Conservation (phyloP, 2,888 invertebrate genomes). For the Spilosoma lubricipeda region DNA sequence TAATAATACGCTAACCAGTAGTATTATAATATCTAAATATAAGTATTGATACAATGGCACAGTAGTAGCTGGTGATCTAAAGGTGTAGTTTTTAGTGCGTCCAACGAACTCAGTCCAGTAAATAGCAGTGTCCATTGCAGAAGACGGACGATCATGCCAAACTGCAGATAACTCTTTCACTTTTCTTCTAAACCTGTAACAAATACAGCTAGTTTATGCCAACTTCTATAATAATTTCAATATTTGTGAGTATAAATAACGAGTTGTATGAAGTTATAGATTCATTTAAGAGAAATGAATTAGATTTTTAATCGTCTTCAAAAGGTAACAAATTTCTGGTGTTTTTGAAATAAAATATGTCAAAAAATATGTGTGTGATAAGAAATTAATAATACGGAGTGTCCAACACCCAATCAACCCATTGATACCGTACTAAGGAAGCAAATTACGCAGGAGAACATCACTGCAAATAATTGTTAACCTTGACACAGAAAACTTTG, state of each 20-base stretch:
- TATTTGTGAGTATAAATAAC: neutral
- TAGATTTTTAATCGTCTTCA: no score
- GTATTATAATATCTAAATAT: conserved; percentile 67
- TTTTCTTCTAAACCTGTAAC: conserved; percentile 69
- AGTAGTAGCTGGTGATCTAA: conserved; percentile 77
- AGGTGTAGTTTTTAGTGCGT: conserved; percentile 73
- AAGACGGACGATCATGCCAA: conserved; percentile 86
- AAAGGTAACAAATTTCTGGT: no score
- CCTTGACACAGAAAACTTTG: no score
- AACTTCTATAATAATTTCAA: neutral
- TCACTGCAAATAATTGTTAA: no score
- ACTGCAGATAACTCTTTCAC: conserved; percentile 81
- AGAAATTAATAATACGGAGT: no score
- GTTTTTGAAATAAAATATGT: no score
- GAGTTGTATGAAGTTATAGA: neutral
- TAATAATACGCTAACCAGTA: conserved; percentile 28
- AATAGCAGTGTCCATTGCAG: conserved; percentile 86
- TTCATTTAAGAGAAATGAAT: no score
- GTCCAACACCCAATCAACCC: no score
- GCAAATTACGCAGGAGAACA: no score
- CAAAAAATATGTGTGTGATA: no score
- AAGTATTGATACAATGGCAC: conserved; percentile 83
- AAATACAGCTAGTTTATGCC: neutral
- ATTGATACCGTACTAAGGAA: no score
- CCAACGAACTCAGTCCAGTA: conserved; percentile 88